These are phyloP conservation scores for Phaenicophaeus curvirostris DNA, from an alignment of 2,797 vertebrate species.

Conservation along the genomic window DNA sequence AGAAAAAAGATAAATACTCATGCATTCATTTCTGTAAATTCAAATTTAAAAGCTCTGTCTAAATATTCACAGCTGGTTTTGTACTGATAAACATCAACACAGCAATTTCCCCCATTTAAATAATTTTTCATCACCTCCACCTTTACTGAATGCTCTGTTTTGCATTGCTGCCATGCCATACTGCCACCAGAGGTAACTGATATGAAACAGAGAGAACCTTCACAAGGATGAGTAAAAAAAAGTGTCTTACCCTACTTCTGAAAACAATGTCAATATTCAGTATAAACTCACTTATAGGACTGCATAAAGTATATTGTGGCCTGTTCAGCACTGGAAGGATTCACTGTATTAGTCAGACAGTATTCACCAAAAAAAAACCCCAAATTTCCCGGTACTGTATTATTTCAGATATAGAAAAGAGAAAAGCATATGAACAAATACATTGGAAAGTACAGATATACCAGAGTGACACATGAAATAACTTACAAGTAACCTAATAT, in stretches of 20 bases:
- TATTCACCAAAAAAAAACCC: not conserved
- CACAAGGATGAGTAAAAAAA: not conserved
- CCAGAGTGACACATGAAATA: not conserved
- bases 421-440: not conserved
- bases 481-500: not conserved
- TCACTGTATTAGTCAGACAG: not conserved
- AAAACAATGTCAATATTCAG: not conserved
- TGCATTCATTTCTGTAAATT: not conserved
- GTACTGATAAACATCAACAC: not conserved
- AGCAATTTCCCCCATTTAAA: not conserved
- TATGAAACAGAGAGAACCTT: not conserved
- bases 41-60: not conserved
- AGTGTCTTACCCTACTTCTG: not conserved
- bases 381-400: not conserved
- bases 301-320: not conserved
- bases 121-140: not conserved
- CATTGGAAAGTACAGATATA: not conserved
- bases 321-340: not conserved
- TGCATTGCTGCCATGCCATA: not conserved
- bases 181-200: not conserved
- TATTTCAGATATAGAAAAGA: not conserved
- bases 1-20: not conserved
- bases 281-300: not conserved
- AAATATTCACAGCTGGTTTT: not conserved
- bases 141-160: not conserved